Percentiles rank a stretch among this genome's conserved stretches.
Conservation (phyloP, 2,113 vertebrate species). For the Bos javanicus region DNA sequence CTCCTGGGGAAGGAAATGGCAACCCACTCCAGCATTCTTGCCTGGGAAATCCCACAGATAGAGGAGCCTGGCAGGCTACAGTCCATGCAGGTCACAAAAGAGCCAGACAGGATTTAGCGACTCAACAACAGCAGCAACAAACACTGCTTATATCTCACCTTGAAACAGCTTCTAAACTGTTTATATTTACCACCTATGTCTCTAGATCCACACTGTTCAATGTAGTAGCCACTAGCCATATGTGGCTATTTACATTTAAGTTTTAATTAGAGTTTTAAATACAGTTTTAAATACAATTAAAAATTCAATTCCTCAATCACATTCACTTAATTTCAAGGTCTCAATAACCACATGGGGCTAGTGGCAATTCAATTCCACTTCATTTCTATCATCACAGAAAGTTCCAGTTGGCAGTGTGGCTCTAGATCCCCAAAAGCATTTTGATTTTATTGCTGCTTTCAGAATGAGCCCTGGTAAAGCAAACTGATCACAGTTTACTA, state of each 20-base stretch:
- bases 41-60: neutral
- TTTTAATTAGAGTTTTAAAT: neutral
- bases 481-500: neutral
- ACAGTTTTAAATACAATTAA: neutral
- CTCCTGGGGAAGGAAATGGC: neutral
- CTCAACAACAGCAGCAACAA: neutral
- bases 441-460: slow-evolving; percentile 19
- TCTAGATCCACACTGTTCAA: neutral
- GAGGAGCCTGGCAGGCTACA: neutral
- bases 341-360: neutral
- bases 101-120: neutral
- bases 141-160: neutral
- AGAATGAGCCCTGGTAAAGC: neutral
- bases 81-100: neutral
- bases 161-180: neutral
- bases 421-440: neutral
- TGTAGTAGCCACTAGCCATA: neutral
- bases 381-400: neutral
- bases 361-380: neutral
- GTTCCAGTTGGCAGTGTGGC: neutral
- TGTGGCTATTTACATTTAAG: neutral
- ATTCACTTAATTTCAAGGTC: slow-evolving; percentile 19
- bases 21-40: neutral
- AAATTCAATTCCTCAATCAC: neutral
- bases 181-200: neutral